Evolutionary conservation across 2,797 vertebrate genomes (phyloP).

Genomic region (Pogonophryne albipinna): DNA sequence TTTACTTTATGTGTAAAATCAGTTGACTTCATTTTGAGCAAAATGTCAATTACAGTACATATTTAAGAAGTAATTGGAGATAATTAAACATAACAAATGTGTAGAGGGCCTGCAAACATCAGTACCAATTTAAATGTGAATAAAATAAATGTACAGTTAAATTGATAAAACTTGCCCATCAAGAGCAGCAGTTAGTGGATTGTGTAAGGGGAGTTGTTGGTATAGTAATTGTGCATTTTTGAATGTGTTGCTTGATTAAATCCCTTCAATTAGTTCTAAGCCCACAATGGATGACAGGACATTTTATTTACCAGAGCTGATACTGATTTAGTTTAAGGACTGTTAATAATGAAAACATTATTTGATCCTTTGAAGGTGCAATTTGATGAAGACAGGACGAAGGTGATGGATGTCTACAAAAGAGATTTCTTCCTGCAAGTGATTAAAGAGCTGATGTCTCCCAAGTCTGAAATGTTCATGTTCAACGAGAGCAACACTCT

Average conservation of each 20-base stretch:
- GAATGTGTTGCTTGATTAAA: not conserved
- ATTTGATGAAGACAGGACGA: constrained; percentile 70
- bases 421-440: constrained; percentile 92
- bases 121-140: too few species aligned
- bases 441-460: constrained; percentile 89
- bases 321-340: not conserved
- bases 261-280: not conserved
- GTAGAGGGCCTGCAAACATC: not conserved
- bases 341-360: not conserved
- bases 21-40: not conserved
- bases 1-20: not conserved
- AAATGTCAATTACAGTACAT: not conserved
- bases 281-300: not conserved
- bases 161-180: not conserved
- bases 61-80: not conserved
- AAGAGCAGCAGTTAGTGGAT: not conserved
- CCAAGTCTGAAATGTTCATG: constrained; percentile 90
- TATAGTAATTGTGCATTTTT: not conserved
- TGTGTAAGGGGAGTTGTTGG: not conserved
- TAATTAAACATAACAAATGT: not conserved
- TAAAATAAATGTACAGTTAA: too few species aligned
- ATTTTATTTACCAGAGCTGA: not conserved
- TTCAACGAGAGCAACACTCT: constrained; percentile 89
- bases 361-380: constrained; percentile 70
- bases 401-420: constrained; percentile 86